Base-by-base conservation (phyloP, 2,888 invertebrate species). In the Tillus elongatus region DNA sequence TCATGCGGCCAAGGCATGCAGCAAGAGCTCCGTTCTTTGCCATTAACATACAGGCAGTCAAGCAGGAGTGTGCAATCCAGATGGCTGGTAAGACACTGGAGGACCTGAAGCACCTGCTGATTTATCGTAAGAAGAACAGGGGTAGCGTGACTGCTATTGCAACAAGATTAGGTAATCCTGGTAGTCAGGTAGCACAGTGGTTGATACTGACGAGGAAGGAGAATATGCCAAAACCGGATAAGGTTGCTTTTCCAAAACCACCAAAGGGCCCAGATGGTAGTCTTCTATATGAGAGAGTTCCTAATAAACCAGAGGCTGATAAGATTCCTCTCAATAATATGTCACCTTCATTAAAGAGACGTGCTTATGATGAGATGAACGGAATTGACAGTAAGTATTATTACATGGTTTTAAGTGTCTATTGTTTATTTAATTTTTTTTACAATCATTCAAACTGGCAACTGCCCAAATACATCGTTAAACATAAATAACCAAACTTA, bases 241-340 rank as follows among this genome's bases (percentile, higher is more conserved):
- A 81, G 59, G 78, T 85, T 49, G 85, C 84, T 55, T 92, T 88
- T 69, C 91, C 91, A 36, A 85, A 87, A 66, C 91, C 91, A 47
- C 90, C 90, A 32, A 89, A 88, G 67, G 90, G 84, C 41, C 82
- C 85, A 43, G 86, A 91, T 64, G 91, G 90, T 53, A 88, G 88
- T 66, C 71, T 91, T 47, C 62, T 90, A 50, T 90, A 90, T 64
- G 90, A 90, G 61, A 77, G 86, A 56, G 81, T 90, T 54, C 78
- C 84, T 47, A 88, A 87, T 53, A 87, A 88, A 67, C 68, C 74
- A 15, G 77, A 77, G 53, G 71, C 77, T 32, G 85, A 84, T 52
- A 80, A 81, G 62, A 68, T 75, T 54, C 71, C 76, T n/a, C 52
- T 68, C 45, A 67, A 70, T 49, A 66, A 67, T 44, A 63, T 67